Evolutionary conservation across 2,888 invertebrate species (phyloP), one percentile per base, ranked within the genome.

Genomic region (Plebejus anna): DNA sequence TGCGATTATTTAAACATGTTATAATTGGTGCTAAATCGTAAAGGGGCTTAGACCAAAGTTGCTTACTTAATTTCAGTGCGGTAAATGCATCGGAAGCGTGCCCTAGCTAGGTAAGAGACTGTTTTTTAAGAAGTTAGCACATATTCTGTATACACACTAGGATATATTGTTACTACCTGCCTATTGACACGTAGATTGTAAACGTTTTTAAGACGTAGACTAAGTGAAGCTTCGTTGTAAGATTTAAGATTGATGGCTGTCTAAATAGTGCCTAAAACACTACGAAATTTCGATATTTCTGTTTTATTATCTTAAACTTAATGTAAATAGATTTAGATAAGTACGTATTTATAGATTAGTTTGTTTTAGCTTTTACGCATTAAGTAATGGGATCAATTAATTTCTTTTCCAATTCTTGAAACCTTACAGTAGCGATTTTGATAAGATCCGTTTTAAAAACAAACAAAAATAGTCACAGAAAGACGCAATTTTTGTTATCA

Each of bases 241-340:
- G 89, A 90, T 81, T 92, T 85, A 93, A 93, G 90, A 94, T 93
- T 94, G 92, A 94, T 94, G 94, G 94, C 94, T 94, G 94, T 94
- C 91, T 93, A 91, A 92, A 93, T 92, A 94, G 94, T 94, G 93
- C 94, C 94, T 94, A 94, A 92, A 91, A 92, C 92, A 92, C 91
- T 93, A 92, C 91, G 91, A 92, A 88, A 89, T 91, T 92, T 93
- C 92, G 91, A 90, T 90, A 90, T 89, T 89, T 92, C 90, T 87
- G 91, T 91, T 93, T 92, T 91, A 90, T 88, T 91, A 90, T 86
- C 88, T 87, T 89, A 87, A 84, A 88, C 85, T 88, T 88, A 90
- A 70, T 87, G 75, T n/a, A 76, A 42, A 72, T 76, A 76, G 57
- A 72, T 76, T 55, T 70, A 55, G 55, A 70, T 71, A 57, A 71